Conservation (phyloP, 2,888 invertebrate genomes). For the Ornithoptera alexandrae region DNA sequence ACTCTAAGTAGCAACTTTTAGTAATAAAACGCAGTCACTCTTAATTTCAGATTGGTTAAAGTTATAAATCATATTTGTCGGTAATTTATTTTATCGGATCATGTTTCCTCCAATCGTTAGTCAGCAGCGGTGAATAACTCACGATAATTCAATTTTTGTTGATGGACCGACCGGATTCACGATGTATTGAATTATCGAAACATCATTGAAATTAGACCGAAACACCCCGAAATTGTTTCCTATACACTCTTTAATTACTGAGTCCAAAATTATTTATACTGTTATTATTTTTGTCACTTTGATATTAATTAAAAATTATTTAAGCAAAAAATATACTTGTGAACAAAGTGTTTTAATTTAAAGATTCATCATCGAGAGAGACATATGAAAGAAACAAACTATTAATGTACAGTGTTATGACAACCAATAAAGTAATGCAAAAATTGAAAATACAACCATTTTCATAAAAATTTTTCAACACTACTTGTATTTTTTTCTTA, state of each 20-base stretch:
- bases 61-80: not conserved
- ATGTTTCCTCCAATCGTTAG: slow-evolving; percentile 18
- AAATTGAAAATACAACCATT: too few species aligned
- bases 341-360: too few species aligned
- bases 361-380: too few species aligned
- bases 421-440: too few species aligned
- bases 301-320: too few species aligned
- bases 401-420: too few species aligned
- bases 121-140: slow-evolving; percentile 16
- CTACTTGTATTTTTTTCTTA: too few species aligned
- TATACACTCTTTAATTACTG: slow-evolving; percentile 3
- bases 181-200: slow-evolving; percentile 25
- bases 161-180: slow-evolving; percentile 15
- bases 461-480: too few species aligned
- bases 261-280: not conserved
- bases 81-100: slow-evolving; percentile 4
- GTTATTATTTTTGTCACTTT: not conserved
- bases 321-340: too few species aligned
- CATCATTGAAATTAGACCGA: slow-evolving; percentile 16
- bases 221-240: slow-evolving; percentile 5
- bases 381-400: too few species aligned
- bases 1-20: too few species aligned
- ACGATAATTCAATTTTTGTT: slow-evolving; percentile 19
- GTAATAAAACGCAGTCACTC: too few species aligned
- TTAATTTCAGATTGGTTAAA: not conserved